Evolutionary conservation across 1,140 invertebrate genomes (phyloP).

Genomic region (Aphaenogaster ashmeadi): DNA sequence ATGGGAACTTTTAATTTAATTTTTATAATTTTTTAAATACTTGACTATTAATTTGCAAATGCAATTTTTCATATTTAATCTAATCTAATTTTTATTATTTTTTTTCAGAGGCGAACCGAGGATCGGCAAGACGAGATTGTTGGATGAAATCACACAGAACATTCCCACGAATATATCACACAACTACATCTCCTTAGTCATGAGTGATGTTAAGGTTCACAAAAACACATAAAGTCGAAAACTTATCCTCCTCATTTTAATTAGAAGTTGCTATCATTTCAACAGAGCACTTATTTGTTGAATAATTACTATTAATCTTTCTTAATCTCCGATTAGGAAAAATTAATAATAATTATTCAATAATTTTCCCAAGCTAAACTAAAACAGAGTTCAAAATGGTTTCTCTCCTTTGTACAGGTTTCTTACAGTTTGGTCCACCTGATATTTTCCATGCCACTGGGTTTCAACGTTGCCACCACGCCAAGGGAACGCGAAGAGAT

Average conservation of each 20-base stretch:
- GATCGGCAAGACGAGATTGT: slow-evolving; percentile 88
- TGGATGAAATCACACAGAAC: slow-evolving; percentile 87
- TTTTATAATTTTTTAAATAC: background rate
- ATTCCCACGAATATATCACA: slow-evolving; percentile 83
- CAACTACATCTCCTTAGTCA: slow-evolving; percentile 83
- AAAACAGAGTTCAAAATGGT: slow-evolving; percentile 2
- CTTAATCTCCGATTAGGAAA: background rate
- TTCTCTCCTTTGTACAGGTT: slow-evolving; percentile 74
- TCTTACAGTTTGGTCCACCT: slow-evolving; percentile 84
- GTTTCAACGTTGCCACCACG: slow-evolving; percentile 79
- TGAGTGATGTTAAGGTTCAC: slow-evolving; percentile 82
- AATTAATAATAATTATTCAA: too few relatives aligned
- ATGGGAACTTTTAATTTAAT: background rate
- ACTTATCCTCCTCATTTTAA: background rate
- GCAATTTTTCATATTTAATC: background rate
- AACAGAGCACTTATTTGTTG: background rate
- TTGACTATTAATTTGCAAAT: background rate
- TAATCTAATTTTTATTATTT: background rate
- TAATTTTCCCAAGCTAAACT: too few relatives aligned
- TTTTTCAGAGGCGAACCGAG: slow-evolving; percentile 86
- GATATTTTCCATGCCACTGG: slow-evolving; percentile 85
- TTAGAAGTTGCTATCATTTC: slow-evolving; percentile 9
- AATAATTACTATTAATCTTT: slow-evolving; percentile 15
- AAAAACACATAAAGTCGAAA: background rate
- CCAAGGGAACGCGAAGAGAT: slow-evolving; percentile 84